Conservation (phyloP, 2,797 vertebrate species). For the Potorous gilbertii region DNA sequence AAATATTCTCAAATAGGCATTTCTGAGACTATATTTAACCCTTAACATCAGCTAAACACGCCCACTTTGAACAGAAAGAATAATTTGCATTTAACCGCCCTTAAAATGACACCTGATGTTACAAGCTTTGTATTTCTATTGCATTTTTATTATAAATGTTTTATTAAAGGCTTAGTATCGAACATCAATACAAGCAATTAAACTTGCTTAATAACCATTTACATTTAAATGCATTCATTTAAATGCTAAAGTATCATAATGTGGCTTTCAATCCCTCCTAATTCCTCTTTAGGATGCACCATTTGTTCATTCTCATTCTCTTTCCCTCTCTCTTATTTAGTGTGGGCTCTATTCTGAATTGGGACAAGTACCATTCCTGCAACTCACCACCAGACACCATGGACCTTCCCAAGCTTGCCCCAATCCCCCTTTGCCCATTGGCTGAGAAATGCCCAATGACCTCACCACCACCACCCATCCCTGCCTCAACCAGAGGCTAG, state of each 20-base stretch:
- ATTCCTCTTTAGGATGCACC: neutral
- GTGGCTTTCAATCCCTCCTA: neutral
- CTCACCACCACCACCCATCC: neutral
- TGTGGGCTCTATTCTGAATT: neutral
- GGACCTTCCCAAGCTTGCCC: neutral
- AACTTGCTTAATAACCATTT: neutral
- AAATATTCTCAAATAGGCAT: neutral
- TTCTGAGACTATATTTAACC: neutral
- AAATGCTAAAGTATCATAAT: neutral
- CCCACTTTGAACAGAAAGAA: neutral
- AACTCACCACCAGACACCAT: neutral
- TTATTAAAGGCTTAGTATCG: neutral
- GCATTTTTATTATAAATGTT: conserved; percentile 27
- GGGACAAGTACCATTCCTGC: neutral
- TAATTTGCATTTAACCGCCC: conserved; percentile 9
- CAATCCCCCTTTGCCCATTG: neutral
- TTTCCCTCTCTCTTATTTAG: neutral
- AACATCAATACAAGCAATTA: neutral
- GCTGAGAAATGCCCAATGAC: neutral
- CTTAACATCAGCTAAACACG: conserved; percentile 21
- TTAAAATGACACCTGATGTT: conserved; percentile 46
- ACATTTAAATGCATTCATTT: neutral
- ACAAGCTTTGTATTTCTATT: conserved; percentile 7
- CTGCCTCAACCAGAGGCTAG: neutral
- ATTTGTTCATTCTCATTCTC: neutral